Evolutionary conservation across 2,888 invertebrate species (phyloP).

Genomic region (Cylindroiulus punctatus): DNA sequence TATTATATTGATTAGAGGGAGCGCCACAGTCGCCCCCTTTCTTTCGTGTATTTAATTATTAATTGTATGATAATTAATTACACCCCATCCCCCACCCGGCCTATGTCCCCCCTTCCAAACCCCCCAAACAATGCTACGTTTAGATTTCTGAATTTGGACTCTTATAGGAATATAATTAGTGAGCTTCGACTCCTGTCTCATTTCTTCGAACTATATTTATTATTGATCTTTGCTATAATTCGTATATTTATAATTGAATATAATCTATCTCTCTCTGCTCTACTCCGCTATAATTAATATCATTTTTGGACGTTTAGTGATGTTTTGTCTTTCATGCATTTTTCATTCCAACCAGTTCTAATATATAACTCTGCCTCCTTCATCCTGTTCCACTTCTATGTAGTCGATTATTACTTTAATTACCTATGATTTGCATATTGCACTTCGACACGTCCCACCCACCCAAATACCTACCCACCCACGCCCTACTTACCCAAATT

Average conservation of each 20-base stretch:
- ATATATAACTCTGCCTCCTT: constrained; percentile 40
- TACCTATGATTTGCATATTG: constrained; percentile 28
- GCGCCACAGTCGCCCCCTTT: constrained; percentile 13
- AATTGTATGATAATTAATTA: constrained; percentile 33
- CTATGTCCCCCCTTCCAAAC: constrained; percentile 5
- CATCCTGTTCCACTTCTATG: constrained; percentile 43
- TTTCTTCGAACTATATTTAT: constrained; percentile 45
- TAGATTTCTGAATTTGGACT: constrained; percentile 39
- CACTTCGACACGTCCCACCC: constrained; percentile 15
- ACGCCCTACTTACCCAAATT: background rate
- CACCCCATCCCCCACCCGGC: background rate
- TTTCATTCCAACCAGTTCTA: constrained; percentile 6
- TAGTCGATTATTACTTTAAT: constrained; percentile 16
- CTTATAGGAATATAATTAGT: constrained; percentile 43
- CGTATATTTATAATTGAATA: constrained; percentile 51
- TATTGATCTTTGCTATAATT: constrained; percentile 47
- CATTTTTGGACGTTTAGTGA: constrained; percentile 51
- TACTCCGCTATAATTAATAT: constrained; percentile 48
- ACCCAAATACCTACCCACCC: background rate
- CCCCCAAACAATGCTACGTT: constrained; percentile 42
- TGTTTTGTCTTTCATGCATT: constrained; percentile 49
- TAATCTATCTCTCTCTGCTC: constrained; percentile 51
- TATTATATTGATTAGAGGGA: constrained; percentile 44
- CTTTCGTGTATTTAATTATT: constrained; percentile 45
- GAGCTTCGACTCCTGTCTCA: constrained; percentile 43